phyloP scores from a whole-genome alignment of 2,888 invertebrate species.

The Pollenia angustigena region DNA sequence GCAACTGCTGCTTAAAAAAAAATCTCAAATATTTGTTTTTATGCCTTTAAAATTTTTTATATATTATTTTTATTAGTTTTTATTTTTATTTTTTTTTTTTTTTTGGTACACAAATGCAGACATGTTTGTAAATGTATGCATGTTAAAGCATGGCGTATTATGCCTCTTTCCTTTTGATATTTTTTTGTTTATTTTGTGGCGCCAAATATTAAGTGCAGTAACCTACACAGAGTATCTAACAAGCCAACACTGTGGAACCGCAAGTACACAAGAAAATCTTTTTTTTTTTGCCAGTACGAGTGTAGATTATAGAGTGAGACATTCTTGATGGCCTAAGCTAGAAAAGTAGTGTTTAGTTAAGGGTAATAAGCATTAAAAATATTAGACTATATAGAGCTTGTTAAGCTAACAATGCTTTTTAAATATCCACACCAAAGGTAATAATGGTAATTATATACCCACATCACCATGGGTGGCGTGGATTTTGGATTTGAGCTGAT shows the following conservation, averaged over 20 bases:
- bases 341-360: too few relatives aligned
- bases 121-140: constrained; percentile 51
- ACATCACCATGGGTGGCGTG: too few relatives aligned
- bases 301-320: constrained; percentile 1
- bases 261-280: constrained; percentile 4
- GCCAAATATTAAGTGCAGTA: constrained; percentile 68
- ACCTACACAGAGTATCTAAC: constrained; percentile 36
- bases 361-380: too few relatives aligned
- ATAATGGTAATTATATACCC: too few relatives aligned
- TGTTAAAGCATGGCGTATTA: constrained; percentile 56
- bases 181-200: constrained; percentile 54
- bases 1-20: constrained; percentile 6
- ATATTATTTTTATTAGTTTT: constrained; percentile 9
- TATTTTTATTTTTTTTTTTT: constrained; percentile 24
- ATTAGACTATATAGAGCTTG: too few relatives aligned
- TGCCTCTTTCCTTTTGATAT: not conserved
- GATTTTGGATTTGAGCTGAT: too few relatives aligned
- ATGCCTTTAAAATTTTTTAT: not conserved
- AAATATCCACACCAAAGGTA: too few relatives aligned
- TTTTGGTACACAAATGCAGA: constrained; percentile 45
- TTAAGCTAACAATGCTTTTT: too few relatives aligned
- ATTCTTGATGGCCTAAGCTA: not conserved
- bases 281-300: not conserved
- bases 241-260: constrained; percentile 38
- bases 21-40: constrained; percentile 11